Evolutionary conservation across 2,888 invertebrate genomes (phyloP), one percentile per base, ranked within the genome.

Genomic region (Spilosoma lubricipeda): DNA sequence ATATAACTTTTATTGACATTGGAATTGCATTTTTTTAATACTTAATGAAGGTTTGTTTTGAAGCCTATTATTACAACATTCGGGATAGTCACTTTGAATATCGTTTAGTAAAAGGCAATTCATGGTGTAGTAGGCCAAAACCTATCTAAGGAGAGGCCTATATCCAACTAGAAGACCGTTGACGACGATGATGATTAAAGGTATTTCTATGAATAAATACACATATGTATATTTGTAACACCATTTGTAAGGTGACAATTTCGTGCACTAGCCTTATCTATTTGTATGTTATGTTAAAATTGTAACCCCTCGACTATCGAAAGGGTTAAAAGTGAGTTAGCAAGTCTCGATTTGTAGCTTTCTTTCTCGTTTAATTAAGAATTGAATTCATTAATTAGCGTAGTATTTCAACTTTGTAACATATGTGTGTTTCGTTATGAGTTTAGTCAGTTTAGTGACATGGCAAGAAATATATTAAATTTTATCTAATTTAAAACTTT

Each of bases 361-460:
- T 72, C 73, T 73, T 71, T 52, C 42, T 59, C n/a, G 39, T 71
- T 75, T 79, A 77, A 82, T 84, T 84, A 78, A 71, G 79, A 82
- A 80, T 82, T 82, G 70, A 82, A 77, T 85, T 84, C 80, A 74
- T 80, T 79, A 86, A 85, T 88, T 84, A 86, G 78, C 75, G 67
- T 67, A 72, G 66, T 71, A 73, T 79, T 83, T 76, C 65, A 77
- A 83, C 70, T 69, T 70, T 68, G 70, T 73, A 84, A 80, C 84
- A 84, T 85, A 68, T 92, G 89, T 83, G 18, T 63, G 18, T 30
- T 63, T 63, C 63, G 59, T 15, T 63, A 88, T 85, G 89, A 90
- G 87, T 82, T 82, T 48, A 48, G 85, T 85, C 90, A 90, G 87
- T 82, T 82, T 48, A 48, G 85, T 93, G 93, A 94, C 91, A 89